Conservation (phyloP, 2,797 vertebrate species). For the Eidolon dupreanum region DNA sequence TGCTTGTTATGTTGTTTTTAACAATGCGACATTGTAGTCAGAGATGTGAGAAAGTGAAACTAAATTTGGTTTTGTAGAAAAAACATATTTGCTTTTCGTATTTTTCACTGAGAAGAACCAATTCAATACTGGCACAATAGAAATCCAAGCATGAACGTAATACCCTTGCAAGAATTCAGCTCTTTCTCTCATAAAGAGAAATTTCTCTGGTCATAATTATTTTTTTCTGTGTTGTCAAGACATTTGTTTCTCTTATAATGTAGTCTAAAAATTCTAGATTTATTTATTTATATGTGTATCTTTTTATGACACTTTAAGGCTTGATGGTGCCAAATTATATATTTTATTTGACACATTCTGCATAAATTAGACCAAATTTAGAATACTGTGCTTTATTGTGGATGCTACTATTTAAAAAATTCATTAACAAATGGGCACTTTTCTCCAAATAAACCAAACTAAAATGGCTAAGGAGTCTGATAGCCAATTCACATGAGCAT, state of each 20-base stretch:
- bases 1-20: background rate
- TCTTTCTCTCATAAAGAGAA: background rate
- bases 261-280: background rate
- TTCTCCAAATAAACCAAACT: background rate
- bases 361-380: background rate
- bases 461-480: background rate
- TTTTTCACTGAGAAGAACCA: background rate
- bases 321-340: background rate
- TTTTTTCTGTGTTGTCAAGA: background rate
- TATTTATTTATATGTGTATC: background rate
- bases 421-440: background rate
- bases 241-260: background rate
- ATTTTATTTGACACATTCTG: background rate
- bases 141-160: slow-evolving; percentile 1
- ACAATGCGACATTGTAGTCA: background rate
- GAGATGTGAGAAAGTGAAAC: background rate
- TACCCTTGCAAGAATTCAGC: background rate
- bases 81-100: background rate
- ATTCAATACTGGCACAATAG: background rate
- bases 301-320: background rate
- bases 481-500: background rate
- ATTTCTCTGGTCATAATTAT: background rate
- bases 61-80: background rate
- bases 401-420: background rate
- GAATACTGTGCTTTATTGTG: background rate